Percentiles rank a stretch among this genome's conserved stretches.
Evolutionary conservation across 2,113 vertebrate genomes (phyloP).

Genomic region (Emydura subglobosa): DNA sequence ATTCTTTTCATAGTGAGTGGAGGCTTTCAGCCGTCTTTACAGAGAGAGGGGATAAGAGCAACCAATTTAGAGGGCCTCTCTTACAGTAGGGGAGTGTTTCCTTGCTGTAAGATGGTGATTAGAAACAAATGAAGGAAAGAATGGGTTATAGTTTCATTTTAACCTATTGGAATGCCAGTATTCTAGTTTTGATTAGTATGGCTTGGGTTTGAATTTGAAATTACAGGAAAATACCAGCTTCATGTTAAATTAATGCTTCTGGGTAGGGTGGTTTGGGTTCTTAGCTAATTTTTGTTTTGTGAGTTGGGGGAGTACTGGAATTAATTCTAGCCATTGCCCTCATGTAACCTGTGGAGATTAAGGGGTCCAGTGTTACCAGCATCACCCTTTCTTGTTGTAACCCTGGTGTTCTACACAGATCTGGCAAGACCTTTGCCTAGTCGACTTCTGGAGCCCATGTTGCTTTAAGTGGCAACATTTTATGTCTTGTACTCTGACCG

Average conservation of each 20-base stretch:
- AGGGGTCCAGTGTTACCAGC: background rate
- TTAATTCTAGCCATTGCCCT: conserved; percentile 16
- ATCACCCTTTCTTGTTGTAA: accelerated
- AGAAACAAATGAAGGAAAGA: conserved; percentile 50
- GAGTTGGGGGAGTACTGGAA: background rate
- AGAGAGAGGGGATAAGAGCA: conserved; percentile 53
- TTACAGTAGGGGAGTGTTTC: conserved; percentile 29
- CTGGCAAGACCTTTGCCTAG: accelerated
- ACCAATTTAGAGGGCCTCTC: conserved; percentile 26
- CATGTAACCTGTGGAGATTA: accelerated
- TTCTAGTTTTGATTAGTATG: conserved; percentile 45
- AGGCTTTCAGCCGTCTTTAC: conserved; percentile 55
- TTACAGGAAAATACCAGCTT: conserved; percentile 5
- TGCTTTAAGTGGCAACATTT: background rate
- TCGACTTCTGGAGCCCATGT: background rate
- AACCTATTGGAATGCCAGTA: conserved; percentile 39
- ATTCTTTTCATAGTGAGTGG: conserved; percentile 60
- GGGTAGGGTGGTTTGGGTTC: background rate
- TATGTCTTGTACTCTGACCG: background rate
- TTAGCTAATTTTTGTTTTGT: background rate
- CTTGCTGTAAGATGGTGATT: conserved; percentile 39
- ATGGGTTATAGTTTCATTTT: conserved; percentile 48
- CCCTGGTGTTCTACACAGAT: background rate
- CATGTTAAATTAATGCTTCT: conserved; percentile 46
- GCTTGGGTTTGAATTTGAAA: conserved; percentile 41